Percentiles rank a stretch among this genome's conserved stretches.
Evolutionary conservation across 2,888 invertebrate species (phyloP).

Genomic region (Drosophila mimica): DNA sequence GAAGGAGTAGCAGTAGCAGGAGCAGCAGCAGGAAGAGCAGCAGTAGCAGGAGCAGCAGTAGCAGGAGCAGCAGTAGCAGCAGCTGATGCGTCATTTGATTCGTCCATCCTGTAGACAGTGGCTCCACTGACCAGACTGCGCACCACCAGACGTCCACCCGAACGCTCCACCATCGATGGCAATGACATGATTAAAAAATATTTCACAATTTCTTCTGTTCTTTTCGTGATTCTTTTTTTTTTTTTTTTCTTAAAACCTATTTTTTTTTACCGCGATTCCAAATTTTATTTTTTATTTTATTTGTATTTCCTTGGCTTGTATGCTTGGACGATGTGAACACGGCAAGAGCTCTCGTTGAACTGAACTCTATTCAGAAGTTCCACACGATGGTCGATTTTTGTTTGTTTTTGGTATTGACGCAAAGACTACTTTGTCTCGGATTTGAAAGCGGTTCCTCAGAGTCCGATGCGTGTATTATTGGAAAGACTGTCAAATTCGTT

Average conservation of each 20-base stretch:
- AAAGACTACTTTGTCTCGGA: slow-evolving; percentile 56
- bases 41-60: not conserved
- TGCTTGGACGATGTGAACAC: slow-evolving; percentile 40
- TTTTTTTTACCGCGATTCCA: not conserved
- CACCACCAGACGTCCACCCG: slow-evolving; percentile 87
- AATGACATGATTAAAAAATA: slow-evolving; percentile 83
- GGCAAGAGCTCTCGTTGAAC: slow-evolving; percentile 28
- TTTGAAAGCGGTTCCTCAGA: slow-evolving; percentile 36
- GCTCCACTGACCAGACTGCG: slow-evolving; percentile 87
- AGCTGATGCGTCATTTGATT: slow-evolving; percentile 12
- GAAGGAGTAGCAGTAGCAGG: not conserved
- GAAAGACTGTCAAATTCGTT: slow-evolving; percentile 39
- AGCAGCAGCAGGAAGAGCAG: not conserved
- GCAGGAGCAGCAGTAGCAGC: not conserved
- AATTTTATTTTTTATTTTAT: slow-evolving; percentile 1
- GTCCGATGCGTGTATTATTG: slow-evolving; percentile 25
- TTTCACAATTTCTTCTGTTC: not conserved
- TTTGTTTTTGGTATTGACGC: slow-evolving; percentile 23
- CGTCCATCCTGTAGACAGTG: slow-evolving; percentile 85
- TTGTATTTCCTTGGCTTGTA: not conserved
- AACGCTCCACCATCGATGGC: slow-evolving; percentile 88
- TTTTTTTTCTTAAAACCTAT: not conserved
- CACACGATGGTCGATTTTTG: slow-evolving; percentile 36
- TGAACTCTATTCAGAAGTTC: slow-evolving; percentile 33
- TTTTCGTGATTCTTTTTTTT: not conserved